These are phyloP conservation scores for Ochotona curzoniae DNA, from an alignment of 2,113 vertebrate species.

Conservation along the genomic window DNA sequence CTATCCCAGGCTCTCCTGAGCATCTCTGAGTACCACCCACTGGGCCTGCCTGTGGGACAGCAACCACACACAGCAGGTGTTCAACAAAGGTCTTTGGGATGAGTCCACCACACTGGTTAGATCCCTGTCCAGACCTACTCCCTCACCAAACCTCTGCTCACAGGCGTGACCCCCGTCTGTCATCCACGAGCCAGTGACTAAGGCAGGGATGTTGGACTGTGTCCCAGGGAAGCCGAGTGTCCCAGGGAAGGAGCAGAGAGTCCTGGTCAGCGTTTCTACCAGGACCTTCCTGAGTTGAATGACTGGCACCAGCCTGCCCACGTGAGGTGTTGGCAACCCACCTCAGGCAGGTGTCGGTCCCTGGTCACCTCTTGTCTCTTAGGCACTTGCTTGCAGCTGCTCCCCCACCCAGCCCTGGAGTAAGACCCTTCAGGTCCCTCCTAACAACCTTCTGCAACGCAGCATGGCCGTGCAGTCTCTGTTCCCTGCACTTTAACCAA, in stretches of 20 bases:
- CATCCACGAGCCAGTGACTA: neutral
- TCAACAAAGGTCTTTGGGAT: neutral
- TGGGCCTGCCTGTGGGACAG: neutral
- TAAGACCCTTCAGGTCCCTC: neutral
- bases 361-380: neutral
- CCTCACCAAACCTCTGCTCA: neutral
- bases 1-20: neutral
- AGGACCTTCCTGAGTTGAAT: neutral
- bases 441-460: neutral
- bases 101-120: neutral
- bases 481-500: neutral
- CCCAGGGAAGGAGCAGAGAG: neutral
- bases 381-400: neutral
- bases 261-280: neutral
- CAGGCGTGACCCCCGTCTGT: neutral
- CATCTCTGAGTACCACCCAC: neutral
- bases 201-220: neutral
- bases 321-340: neutral
- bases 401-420: neutral
- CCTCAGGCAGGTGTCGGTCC: neutral
- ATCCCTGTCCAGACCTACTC: neutral
- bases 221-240: neutral
- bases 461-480: neutral
- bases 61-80: neutral
- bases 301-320: neutral